Evolutionary conservation across 30 jellyfish, hydroid and myxozoan species (phyloP).

Genomic region (Chrysaora quinquecirrha): DNA sequence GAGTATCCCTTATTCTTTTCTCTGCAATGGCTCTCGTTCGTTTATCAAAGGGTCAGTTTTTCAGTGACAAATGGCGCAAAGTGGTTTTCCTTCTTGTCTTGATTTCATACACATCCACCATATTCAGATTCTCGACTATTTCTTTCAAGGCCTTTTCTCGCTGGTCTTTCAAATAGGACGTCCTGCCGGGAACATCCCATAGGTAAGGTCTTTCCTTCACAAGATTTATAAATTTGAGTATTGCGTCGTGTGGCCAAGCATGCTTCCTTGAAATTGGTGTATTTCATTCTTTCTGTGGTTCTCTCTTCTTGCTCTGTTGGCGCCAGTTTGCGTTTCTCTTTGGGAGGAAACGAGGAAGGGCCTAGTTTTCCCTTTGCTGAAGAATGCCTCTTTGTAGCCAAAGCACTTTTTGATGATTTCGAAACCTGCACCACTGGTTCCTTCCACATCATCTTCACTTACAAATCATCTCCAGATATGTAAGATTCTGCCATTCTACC

Average conservation of each 20-base stretch:
- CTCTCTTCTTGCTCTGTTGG: too few relatives aligned
- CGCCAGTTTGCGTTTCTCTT: too few relatives aligned
- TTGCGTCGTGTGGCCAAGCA: background rate
- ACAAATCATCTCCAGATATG: too few relatives aligned
- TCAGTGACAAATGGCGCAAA: conserved; percentile 41
- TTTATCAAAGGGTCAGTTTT: background rate
- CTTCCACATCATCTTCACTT: too few relatives aligned
- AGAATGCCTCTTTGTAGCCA: background rate
- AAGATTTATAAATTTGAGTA: background rate
- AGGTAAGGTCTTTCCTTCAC: conserved; percentile 1
- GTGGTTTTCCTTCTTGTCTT: conserved; percentile 20
- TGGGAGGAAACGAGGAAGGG: background rate
- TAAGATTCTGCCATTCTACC: too few relatives aligned
- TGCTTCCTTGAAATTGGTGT: background rate
- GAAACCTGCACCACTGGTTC: too few relatives aligned
- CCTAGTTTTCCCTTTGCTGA: background rate
- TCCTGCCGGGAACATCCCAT: background rate
- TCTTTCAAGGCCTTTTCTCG: conserved; percentile 1
- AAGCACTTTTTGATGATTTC: too few relatives aligned
- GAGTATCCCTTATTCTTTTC: too few relatives aligned
- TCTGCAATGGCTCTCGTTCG: too few relatives aligned
- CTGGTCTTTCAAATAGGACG: background rate
- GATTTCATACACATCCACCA: background rate
- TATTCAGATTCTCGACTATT: background rate
- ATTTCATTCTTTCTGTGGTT: too few relatives aligned